Conservation (phyloP, 1,140 invertebrate species). For the Orchestia grillus region DNA sequence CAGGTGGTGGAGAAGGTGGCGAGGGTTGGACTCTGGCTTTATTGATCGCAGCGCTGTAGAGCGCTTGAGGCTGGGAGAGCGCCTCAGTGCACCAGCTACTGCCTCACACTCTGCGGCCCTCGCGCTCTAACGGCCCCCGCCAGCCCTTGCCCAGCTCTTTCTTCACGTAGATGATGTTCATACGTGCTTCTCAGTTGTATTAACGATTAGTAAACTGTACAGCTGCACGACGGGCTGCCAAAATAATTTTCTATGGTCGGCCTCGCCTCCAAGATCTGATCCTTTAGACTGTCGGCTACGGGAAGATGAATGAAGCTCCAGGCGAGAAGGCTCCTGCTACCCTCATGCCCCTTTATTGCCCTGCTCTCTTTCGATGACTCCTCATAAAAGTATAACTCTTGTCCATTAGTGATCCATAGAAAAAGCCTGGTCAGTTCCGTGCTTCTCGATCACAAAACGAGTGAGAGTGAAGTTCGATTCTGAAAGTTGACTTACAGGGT, state of each 20-base stretch:
- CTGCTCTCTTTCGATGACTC: neutral
- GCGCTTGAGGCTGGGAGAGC: neutral
- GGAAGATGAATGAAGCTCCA: neutral
- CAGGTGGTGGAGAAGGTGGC: neutral
- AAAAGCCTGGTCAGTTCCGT: neutral
- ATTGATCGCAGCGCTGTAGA: neutral
- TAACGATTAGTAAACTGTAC: neutral
- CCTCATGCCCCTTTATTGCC: slow-evolving; percentile 5
- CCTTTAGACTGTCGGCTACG: neutral
- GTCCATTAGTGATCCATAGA: neutral
- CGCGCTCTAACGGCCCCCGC: neutral
- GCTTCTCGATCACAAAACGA: neutral
- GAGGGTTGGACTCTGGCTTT: neutral
- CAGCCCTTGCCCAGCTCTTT: neutral
- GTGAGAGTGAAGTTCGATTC: neutral
- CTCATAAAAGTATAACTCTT: neutral
- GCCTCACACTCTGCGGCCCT: neutral
- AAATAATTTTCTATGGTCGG: neutral
- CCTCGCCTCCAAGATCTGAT: neutral
- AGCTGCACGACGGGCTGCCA: neutral
- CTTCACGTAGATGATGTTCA: neutral
- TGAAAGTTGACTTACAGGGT: neutral
- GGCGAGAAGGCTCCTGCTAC: neutral
- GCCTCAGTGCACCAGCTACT: neutral
- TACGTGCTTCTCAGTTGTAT: neutral